A percentile compares a stretch with the other conserved stretches of the same genome.
Conservation (phyloP, 2,113 vertebrate genomes). For the Balaenoptera acutorostrata region DNA sequence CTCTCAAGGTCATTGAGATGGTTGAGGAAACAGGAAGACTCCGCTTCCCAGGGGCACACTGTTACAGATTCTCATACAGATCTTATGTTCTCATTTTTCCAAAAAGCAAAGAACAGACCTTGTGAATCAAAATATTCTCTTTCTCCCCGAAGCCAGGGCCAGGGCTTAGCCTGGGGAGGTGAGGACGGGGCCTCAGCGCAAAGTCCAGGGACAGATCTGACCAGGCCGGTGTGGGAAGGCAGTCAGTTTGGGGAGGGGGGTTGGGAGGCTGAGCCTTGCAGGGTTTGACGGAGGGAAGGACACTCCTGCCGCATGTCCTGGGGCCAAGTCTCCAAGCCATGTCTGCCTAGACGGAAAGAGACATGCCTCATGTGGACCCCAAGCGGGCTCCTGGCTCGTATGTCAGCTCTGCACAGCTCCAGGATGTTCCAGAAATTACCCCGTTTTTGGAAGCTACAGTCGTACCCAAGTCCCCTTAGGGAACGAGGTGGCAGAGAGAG, state of each 20-base stretch:
- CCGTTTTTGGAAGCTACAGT: accelerated
- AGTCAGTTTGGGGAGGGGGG: accelerated
- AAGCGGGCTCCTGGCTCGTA: neutral
- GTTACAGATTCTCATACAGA: accelerated
- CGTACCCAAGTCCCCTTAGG: accelerated
- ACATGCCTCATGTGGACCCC: accelerated
- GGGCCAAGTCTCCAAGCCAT: accelerated
- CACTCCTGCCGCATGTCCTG: neutral
- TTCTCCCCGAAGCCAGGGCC: accelerated
- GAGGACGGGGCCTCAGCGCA: neutral
- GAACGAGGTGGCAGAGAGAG: accelerated
- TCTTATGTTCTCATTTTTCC: neutral
- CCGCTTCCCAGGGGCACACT: accelerated
- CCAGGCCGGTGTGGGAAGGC: accelerated
- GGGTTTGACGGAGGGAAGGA: too few species aligned
- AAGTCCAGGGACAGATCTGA: neutral
- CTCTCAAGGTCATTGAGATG: accelerated
- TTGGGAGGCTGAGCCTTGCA: neutral
- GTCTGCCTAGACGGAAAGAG: neutral
- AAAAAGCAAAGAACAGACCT: neutral
- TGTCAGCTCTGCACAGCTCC: neutral
- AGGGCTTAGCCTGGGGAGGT: neutral
- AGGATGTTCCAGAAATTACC: too few species aligned
- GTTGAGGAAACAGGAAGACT: neutral
- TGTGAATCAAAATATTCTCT: neutral